Base-by-base conservation (phyloP, 1,140 invertebrate species). In the Lepidurus arcticus region DNA sequence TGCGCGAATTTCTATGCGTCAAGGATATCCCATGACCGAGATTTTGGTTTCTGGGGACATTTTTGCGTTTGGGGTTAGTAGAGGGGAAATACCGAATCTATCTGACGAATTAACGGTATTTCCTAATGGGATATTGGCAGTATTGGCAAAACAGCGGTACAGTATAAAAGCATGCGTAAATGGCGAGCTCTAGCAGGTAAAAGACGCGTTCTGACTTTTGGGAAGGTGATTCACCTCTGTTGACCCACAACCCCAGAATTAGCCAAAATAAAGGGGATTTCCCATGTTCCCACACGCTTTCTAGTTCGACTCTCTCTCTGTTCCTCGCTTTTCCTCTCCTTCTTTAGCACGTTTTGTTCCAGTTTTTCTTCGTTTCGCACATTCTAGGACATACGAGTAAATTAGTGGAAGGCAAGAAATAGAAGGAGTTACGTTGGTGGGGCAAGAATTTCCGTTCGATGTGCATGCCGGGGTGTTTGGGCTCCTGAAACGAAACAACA, bases 361-460 rank as follows among this genome's bases (percentile, higher is more conserved):
- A 21, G 21, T 21, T 65, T 65, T 13, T 65, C 45, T 65, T 9
- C 2, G 4, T 9, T 65, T 65, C 9, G 34, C 34, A 34, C 0
- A 34, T 34, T 65, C 53, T 16, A 21, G 53, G 13, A 16, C 8
- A 65, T 7, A 21, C 45, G 13, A 45, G 7, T 11, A 21, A 24
- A 26, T 78, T 24, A 73, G 16, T 24, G 73, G 1, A 24, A 26
- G 13, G 26, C 42, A 73, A 74, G 10, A 74, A 34, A 74, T 45
- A 44, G 11, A 26, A 26, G 26, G 16, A 42, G 4, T 74, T 74
- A 78, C 78, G 42, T 75, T 78, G 78, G 73, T 78, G 78, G 42
- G 78, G 78, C 8, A 78, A 73, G 75, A 78, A 78, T 42, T 75
- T 78, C 44, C 78, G 16, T 21, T 75, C 73, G 26, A 42, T 47